Conservation (phyloP, 2,797 vertebrate genomes). For the Pangasius djambal region DNA sequence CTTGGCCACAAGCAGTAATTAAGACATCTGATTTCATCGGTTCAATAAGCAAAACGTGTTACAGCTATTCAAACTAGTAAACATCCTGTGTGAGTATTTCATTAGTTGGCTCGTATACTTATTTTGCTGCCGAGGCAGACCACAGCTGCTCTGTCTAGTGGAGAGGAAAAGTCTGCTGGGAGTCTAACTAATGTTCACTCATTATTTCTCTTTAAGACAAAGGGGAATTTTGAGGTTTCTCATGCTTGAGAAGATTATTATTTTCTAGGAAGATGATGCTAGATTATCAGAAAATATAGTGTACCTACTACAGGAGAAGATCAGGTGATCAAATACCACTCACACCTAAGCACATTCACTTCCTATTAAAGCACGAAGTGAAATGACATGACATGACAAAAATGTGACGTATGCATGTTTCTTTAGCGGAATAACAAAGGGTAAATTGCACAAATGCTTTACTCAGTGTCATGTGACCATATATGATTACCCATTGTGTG, state of each 20-base stretch:
- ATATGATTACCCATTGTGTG: not conserved
- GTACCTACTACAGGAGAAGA: not conserved
- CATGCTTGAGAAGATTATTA: not conserved
- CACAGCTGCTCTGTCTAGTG: not conserved
- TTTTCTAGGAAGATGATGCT: not conserved
- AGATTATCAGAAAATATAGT: not conserved
- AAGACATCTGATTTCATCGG: not conserved
- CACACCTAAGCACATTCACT: conserved; percentile 42
- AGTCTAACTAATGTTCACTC: not conserved
- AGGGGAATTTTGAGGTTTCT: not conserved
- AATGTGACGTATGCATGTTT: conserved; percentile 11
- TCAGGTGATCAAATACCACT: conserved; percentile 37
- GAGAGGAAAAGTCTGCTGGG: not conserved
- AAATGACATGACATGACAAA: conserved; percentile 28
- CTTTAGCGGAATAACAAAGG: not conserved
- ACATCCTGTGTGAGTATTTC: conserved; percentile 33
- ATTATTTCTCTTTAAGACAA: conserved; percentile 6
- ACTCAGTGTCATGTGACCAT: not conserved
- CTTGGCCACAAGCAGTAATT: conserved; percentile 13
- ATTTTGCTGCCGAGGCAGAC: conserved; percentile 5
- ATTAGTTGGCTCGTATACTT: conserved; percentile 21
- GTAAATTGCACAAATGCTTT: not conserved
- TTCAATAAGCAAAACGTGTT: conserved; percentile 27
- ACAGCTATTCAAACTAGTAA: conserved; percentile 31
- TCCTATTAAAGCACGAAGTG: conserved; percentile 29